A percentile compares a stretch with the other conserved stretches of the same genome.
Evolutionary conservation across 2,797 vertebrate species (phyloP).

Genomic region (Fratercula arctica): DNA sequence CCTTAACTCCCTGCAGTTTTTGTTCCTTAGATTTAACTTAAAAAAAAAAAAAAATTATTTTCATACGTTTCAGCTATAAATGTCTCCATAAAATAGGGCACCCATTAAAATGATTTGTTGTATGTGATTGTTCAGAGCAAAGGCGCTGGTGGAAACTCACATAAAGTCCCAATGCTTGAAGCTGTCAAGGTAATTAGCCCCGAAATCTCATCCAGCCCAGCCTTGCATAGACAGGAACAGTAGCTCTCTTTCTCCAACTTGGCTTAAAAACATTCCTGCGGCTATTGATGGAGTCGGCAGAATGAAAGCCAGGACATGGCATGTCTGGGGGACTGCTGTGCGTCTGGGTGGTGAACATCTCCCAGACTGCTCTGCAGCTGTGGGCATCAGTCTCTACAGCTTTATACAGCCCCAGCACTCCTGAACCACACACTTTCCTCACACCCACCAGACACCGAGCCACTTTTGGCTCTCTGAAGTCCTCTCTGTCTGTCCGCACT

Average conservation of each 20-base stretch:
- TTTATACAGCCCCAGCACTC: neutral
- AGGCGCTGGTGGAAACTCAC: constrained; percentile 48
- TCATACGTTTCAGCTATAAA: constrained; percentile 50
- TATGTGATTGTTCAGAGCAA: constrained; percentile 46
- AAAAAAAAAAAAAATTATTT: constrained; percentile 12
- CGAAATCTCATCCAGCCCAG: constrained; percentile 41
- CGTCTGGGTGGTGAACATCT: constrained; percentile 46
- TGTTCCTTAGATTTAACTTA: neutral
- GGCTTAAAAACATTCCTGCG: constrained; percentile 46
- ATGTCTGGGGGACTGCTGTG: constrained; percentile 7
- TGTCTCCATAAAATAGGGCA: constrained; percentile 46
- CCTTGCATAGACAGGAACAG: constrained; percentile 38
- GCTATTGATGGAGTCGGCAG: constrained; percentile 39
- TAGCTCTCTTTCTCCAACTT: constrained; percentile 51
- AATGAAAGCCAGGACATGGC: constrained; percentile 41
- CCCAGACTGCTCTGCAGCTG: constrained; percentile 6
- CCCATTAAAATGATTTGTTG: constrained; percentile 70
- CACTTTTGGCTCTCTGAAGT: neutral
- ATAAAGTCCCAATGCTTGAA: constrained; percentile 43
- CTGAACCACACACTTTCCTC: neutral
- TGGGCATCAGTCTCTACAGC: neutral
- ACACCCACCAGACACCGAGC: neutral
- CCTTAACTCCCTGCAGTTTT: constrained; percentile 25
- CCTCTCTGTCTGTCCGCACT: neutral
- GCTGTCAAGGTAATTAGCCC: constrained; percentile 59